Conservation (phyloP, 2,888 invertebrate genomes). For the Parnassius orleans region DNA sequence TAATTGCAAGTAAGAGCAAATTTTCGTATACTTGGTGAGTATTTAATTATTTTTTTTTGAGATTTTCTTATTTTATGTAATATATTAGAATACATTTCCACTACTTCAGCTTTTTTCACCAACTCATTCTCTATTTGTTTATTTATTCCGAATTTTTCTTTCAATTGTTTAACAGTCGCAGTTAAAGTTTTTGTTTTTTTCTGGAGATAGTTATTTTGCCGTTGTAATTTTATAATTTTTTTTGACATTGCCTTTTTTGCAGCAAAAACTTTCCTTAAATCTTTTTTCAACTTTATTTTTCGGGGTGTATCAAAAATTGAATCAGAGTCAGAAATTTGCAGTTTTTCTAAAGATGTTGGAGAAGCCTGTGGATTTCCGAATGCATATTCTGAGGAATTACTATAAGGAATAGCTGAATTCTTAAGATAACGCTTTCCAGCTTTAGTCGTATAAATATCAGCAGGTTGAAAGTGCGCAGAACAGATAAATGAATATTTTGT, state of each 20-base stretch:
- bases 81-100: too few species aligned
- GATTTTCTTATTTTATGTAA: too few species aligned
- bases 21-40: background rate
- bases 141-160: too few species aligned
- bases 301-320: background rate
- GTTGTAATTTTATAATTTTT: background rate
- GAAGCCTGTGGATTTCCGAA: too few species aligned
- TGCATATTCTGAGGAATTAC: too few species aligned
- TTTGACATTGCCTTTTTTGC: background rate
- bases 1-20: background rate
- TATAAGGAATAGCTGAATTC: too few species aligned
- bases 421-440: too few species aligned
- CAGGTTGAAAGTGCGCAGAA: background rate
- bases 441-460: too few species aligned
- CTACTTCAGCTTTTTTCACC: too few species aligned
- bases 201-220: background rate
- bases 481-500: background rate
- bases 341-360: too few species aligned
- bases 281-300: background rate
- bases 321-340: background rate
- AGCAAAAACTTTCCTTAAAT: background rate
- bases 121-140: too few species aligned
- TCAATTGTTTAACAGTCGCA: too few species aligned
- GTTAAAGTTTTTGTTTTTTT: background rate
- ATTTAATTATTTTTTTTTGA: background rate